Evolutionary conservation across 2,113 vertebrate genomes (phyloP).

Genomic region (Orientallactaga bullata): DNA sequence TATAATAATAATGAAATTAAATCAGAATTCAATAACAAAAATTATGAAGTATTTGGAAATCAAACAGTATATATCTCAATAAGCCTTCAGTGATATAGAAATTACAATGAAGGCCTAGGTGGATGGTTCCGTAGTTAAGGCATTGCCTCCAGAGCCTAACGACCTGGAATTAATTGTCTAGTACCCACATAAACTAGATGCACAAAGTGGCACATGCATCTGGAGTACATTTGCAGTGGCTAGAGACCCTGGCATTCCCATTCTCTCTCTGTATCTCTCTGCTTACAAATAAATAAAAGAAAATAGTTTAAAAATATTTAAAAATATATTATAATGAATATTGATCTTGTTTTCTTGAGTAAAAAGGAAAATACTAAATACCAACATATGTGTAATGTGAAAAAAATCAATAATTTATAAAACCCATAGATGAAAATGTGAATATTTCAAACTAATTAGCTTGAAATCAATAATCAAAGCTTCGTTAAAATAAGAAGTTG

Average conservation of each 20-base stretch:
- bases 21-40: neutral
- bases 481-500: neutral
- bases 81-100: neutral
- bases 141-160: too few species aligned
- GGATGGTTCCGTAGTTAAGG: too few species aligned
- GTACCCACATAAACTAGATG: too few species aligned
- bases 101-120: too few species aligned
- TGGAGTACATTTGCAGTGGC: too few species aligned
- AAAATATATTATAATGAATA: neutral
- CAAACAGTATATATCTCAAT: neutral
- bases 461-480: neutral
- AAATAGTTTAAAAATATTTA: too few species aligned
- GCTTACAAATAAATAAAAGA: too few species aligned
- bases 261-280: too few species aligned
- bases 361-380: neutral
- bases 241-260: too few species aligned
- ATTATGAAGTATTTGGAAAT: neutral
- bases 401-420: neutral
- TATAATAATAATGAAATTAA: neutral
- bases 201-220: too few species aligned
- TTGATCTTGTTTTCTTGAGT: neutral
- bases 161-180: too few species aligned
- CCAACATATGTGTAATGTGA: neutral
- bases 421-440: neutral
- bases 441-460: neutral